phyloP scores from a whole-genome alignment of 2,797 vertebrate species.

The Typhlichthys subterraneus region DNA sequence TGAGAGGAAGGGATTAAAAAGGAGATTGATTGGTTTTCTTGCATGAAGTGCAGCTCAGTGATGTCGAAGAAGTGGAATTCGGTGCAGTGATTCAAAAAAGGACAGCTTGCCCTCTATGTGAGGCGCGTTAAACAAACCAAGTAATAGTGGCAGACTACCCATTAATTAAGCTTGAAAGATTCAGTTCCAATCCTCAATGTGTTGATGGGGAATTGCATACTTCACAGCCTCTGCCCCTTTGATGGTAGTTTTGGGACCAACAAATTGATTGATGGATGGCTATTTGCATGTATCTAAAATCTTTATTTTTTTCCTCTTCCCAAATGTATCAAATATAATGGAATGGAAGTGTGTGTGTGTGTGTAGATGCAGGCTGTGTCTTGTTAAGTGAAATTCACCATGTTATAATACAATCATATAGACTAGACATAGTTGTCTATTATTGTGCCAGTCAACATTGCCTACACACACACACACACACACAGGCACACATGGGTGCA shows the following conservation, averaged over 20 bases:
- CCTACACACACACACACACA: constrained; percentile 20
- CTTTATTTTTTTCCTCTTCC: constrained; percentile 46
- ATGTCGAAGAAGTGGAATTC: constrained; percentile 78
- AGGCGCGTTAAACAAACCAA: constrained; percentile 82
- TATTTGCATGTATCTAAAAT: constrained; percentile 83
- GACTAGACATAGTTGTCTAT: constrained; percentile 38
- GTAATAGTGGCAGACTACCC: constrained; percentile 79
- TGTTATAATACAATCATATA: constrained; percentile 72
- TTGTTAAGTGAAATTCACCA: constrained; percentile 71
- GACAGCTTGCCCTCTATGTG: constrained; percentile 77
- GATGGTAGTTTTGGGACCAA: constrained; percentile 77
- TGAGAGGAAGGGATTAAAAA: constrained; percentile 75
- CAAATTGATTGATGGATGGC: constrained; percentile 82
- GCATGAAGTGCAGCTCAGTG: constrained; percentile 77
- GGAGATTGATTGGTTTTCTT: constrained; percentile 73
- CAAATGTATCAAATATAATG: constrained; percentile 66
- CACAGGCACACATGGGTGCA: constrained; percentile 27
- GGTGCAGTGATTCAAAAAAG: constrained; percentile 77
- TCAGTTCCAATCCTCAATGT: constrained; percentile 74
- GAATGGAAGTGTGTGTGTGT: constrained; percentile 60
- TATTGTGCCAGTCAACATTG: constrained; percentile 64
- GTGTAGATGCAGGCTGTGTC: constrained; percentile 29
- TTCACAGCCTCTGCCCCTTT: constrained; percentile 79
- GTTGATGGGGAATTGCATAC: constrained; percentile 81
- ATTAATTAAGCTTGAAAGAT: constrained; percentile 82